Evolutionary conservation across 2,888 invertebrate genomes (phyloP).

Genomic region (Scrobipalpa atriplicella): DNA sequence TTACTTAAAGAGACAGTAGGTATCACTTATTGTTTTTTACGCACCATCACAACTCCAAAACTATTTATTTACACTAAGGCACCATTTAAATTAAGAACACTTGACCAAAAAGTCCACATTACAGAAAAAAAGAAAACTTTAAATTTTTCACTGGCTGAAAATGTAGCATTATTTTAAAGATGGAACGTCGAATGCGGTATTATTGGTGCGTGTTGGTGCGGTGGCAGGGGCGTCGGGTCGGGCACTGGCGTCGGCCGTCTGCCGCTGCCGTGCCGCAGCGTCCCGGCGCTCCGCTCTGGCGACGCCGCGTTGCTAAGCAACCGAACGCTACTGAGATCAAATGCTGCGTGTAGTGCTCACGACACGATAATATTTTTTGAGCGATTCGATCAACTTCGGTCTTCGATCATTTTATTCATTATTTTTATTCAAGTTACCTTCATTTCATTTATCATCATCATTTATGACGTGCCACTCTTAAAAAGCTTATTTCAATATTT

Average conservation of each 20-base stretch:
- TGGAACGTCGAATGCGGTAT: conserved; percentile 11
- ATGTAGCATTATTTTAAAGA: not conserved
- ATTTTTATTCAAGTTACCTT: conserved; percentile 26
- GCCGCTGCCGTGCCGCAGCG: conserved; percentile 56
- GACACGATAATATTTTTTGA: not conserved
- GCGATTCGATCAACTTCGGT: not conserved
- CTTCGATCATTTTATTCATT: no score
- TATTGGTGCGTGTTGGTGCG: not conserved
- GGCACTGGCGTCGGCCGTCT: conserved; percentile 58
- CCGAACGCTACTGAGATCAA: conserved; percentile 38
- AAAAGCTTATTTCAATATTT: no score
- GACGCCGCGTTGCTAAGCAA: conserved; percentile 76
- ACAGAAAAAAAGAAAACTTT: not conserved
- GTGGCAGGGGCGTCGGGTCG: conserved; percentile 49
- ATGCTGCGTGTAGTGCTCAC: conserved; percentile 20
- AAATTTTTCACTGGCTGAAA: not conserved
- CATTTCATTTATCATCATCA: no score
- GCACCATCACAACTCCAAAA: not conserved
- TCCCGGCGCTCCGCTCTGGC: conserved; percentile 72
- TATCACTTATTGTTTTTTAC: not conserved
- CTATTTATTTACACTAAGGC: not conserved
- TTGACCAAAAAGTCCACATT: not conserved
- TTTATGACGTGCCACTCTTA: no score
- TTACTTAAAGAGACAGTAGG: not conserved
- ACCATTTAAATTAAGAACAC: not conserved